These are phyloP conservation scores for Carassius gibelio DNA, from an alignment of 2,113 vertebrate genomes.

Conservation along the genomic window DNA sequence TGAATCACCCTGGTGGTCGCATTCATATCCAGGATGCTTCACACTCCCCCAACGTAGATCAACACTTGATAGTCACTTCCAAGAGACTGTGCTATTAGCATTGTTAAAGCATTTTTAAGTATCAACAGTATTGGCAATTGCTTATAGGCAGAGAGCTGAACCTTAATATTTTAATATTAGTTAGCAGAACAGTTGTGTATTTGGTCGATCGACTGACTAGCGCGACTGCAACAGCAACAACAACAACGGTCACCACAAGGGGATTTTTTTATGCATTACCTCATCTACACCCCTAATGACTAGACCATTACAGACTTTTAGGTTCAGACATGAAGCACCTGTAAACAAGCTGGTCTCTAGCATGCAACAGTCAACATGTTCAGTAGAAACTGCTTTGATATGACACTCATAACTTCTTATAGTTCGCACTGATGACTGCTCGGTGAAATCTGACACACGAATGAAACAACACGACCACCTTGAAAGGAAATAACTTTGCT, in stretches of 20 bases:
- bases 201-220: background rate
- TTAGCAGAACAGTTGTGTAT: background rate
- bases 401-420: too few species aligned
- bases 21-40: background rate
- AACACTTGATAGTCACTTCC: background rate
- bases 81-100: background rate
- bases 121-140: too few species aligned
- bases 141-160: too few species aligned
- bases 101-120: background rate
- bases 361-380: background rate
- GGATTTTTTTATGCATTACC: conserved; percentile 30
- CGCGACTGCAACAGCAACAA: background rate
- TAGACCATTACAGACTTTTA: conserved; percentile 38
- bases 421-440: too few species aligned
- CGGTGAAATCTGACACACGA: too few species aligned
- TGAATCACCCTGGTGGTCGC: background rate
- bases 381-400: background rate
- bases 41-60: background rate
- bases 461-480: background rate
- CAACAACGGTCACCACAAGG: conserved; percentile 25
- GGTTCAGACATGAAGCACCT: background rate
- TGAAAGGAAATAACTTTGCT: conserved; percentile 36
- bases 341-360: background rate
- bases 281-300: conserved; percentile 1
- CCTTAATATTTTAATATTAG: too few species aligned